Evolutionary conservation across 2,113 vertebrate species (phyloP).

Genomic region (Salvelinus fontinalis): DNA sequence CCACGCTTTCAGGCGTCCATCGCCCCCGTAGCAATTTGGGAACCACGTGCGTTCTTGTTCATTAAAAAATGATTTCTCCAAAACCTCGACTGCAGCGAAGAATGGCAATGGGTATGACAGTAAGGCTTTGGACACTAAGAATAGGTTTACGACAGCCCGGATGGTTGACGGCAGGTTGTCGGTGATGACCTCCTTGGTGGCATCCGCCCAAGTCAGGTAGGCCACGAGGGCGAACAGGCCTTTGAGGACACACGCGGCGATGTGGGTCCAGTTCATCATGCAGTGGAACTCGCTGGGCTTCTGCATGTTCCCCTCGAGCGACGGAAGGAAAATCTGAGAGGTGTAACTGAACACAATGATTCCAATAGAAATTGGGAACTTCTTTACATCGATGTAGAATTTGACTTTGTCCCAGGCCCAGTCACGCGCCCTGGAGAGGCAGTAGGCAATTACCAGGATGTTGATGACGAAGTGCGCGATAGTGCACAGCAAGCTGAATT

Average conservation of each 20-base stretch:
- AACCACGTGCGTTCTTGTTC: constrained; percentile 86
- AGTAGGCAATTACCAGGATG: constrained; percentile 95
- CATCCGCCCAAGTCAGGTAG: constrained; percentile 97
- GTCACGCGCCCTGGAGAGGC: constrained; percentile 91
- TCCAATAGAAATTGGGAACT: constrained; percentile 98
- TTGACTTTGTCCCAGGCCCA: constrained; percentile 99
- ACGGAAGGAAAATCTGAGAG: constrained; percentile 98
- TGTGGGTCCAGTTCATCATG: constrained; percentile 99
- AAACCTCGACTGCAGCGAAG: constrained; percentile 96
- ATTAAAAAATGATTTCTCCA: constrained; percentile 92
- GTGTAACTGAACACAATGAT: constrained; percentile 99
- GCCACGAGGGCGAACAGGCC: constrained; percentile 95
- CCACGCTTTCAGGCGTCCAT: constrained; percentile 93
- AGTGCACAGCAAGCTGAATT: constrained; percentile 97
- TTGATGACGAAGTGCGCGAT: constrained; percentile 97
- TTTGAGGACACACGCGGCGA: constrained; percentile 96
- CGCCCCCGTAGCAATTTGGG: constrained; percentile 92
- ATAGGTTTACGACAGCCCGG: constrained; percentile 95
- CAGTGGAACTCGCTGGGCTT: constrained; percentile 94
- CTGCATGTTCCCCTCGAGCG: constrained; percentile 96
- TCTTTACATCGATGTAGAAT: constrained; percentile 99
- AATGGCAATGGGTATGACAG: constrained; percentile 95
- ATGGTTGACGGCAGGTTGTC: constrained; percentile 95
- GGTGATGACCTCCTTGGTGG: constrained; percentile 98
- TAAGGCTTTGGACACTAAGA: constrained; percentile 95